Base-by-base conservation (phyloP, 1,140 invertebrate genomes). In the Drosophila auraria region DNA sequence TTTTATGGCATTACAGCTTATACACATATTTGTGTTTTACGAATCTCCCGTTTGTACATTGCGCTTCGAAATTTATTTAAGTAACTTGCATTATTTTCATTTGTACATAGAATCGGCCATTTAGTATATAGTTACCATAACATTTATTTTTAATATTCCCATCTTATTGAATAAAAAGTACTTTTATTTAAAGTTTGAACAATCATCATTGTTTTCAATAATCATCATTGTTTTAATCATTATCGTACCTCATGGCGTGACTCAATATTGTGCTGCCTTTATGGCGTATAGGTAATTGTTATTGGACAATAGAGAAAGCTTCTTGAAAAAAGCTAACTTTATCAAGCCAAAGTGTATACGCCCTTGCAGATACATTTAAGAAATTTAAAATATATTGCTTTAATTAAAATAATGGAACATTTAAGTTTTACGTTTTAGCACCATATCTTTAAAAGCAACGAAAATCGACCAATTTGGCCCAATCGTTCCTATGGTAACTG, bases 51-150 rank as follows among this genome's bases (percentile, higher is more conserved):
- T 45, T 45, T 78, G 64, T 78, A 78, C 64, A 78, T 56, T 68
- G 38, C 54, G 57, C 54, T 53, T 51, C 53, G 30, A 63, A 62
- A 81, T 68, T 66, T 47, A 71, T 44, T 60, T 63, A 66, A 40
- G 50, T 80, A 62, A 54, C 44, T 54, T 53, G n/a, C 73, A 74
- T 56, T 62, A 60, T 40, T n/a, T 73, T 77, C 83, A 87, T 80
- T 64, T 87, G 83, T 87, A 87, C 12, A 87, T 87, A 87, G 45
- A 72, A 70, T 51, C 60, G 62, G 76, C 72, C 84, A 83, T 87
- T 80, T 80, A 83, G 20, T 38, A n/a, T 30, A 14, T 73, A 80
- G 14, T 40, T 40, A 66, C 38, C 17, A 15, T 40, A 50, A 20
- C 9, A 75, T 11, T 15, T 42, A 25, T n/a, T 42, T 45, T 7